Evolutionary conservation across 1,140 invertebrate species (phyloP).

Genomic region (Rhopalosiphum maidis): DNA sequence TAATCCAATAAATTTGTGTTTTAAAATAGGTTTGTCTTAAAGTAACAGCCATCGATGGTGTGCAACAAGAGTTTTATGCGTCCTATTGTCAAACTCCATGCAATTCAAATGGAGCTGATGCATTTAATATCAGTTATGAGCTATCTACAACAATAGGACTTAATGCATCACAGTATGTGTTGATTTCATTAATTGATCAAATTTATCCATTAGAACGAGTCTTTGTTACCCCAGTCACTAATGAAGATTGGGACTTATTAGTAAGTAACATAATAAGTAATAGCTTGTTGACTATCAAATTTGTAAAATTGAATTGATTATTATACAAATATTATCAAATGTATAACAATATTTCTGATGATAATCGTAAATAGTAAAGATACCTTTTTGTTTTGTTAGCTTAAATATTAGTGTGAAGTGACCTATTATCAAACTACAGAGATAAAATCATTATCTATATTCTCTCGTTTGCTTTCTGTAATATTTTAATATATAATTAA

Average conservation of each 20-base stretch:
- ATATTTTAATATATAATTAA: no score
- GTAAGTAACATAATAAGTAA: background rate
- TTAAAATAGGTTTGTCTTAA: constrained; percentile 22
- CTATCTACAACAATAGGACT: background rate
- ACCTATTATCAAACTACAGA: no score
- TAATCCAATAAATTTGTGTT: background rate
- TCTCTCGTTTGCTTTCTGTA: no score
- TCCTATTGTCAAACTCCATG: constrained; percentile 36
- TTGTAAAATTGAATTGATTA: background rate
- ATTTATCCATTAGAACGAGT: background rate
- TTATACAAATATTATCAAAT: background rate
- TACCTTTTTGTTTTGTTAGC: no score
- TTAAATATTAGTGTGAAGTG: no score
- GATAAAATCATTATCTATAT: no score
- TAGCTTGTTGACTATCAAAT: background rate
- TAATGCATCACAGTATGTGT: background rate
- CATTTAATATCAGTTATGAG: constrained; percentile 40
- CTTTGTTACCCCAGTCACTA: constrained; percentile 17
- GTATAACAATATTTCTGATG: background rate
- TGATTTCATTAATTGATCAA: background rate
- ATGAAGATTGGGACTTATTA: constrained; percentile 30
- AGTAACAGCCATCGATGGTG: background rate
- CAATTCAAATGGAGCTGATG: constrained; percentile 36
- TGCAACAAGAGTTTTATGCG: background rate
- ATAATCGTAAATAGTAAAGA: no score